Percentiles rank a stretch among this genome's conserved stretches.
Evolutionary conservation across 2,888 invertebrate species (phyloP).

Genomic region (Coenonympha arcania): DNA sequence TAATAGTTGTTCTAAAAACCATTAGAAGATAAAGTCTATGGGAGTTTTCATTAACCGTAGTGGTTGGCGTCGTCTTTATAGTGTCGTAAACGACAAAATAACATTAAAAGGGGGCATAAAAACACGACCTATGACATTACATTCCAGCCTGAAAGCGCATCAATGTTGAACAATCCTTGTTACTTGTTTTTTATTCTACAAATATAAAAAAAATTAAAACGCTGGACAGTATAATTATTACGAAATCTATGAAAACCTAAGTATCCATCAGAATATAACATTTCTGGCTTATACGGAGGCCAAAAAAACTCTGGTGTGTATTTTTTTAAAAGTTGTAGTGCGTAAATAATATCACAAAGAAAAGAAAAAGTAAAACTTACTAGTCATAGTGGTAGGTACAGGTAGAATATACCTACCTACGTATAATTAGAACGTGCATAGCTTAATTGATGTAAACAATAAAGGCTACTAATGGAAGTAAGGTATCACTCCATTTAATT

Average conservation of each 20-base stretch:
- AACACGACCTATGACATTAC: constrained; percentile 71
- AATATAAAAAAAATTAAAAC: background rate
- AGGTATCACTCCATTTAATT: constrained; percentile 73
- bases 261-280: constrained; percentile 1
- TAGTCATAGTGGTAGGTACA: too few relatives aligned
- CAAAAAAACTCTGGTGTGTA: too few relatives aligned
- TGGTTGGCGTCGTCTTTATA: constrained; percentile 71
- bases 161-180: constrained; percentile 41
- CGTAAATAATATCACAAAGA: too few relatives aligned
- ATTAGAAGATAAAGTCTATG: background rate
- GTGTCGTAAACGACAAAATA: constrained; percentile 72
- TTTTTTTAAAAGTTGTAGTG: too few relatives aligned
- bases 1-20: background rate
- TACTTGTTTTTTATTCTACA: background rate
- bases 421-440: constrained; percentile 52
- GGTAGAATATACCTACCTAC: constrained; percentile 1
- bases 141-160: constrained; percentile 49
- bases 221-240: background rate
- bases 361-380: too few relatives aligned
- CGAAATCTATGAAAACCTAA: background rate
- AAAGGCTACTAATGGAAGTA: constrained; percentile 65
- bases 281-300: too few relatives aligned
- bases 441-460: constrained; percentile 70
- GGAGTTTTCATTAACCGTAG: constrained; percentile 73
- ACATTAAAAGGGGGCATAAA: constrained; percentile 67